phyloP scores from a whole-genome alignment of 2,113 vertebrate genomes.

The Pogonocichla stellata region DNA sequence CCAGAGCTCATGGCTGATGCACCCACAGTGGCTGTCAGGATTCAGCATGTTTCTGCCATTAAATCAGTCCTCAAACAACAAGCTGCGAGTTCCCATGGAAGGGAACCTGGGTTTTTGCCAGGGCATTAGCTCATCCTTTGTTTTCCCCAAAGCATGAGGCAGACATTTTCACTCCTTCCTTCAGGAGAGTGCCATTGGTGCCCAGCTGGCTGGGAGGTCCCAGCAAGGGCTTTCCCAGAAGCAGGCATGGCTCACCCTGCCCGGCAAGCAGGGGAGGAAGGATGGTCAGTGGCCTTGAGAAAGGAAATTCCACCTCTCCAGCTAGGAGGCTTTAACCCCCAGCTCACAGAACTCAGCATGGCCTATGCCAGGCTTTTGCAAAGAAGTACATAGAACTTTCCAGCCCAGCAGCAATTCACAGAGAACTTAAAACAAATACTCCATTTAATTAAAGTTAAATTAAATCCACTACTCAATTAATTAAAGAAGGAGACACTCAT shows the following conservation, averaged over 20 bases:
- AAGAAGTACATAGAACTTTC: neutral
- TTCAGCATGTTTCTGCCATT: slow-evolving; percentile 19
- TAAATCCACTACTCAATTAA: neutral
- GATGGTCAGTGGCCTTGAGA: neutral
- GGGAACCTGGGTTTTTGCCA: slow-evolving; percentile 10
- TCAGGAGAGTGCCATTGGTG: fast-evolving
- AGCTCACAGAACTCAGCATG: fast-evolving
- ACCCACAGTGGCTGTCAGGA: neutral
- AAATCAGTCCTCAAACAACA: slow-evolving; percentile 20
- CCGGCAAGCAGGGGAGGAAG: neutral
- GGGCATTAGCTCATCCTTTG: slow-evolving; percentile 58
- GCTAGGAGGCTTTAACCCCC: neutral
- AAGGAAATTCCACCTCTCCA: neutral
- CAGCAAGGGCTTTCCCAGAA: neutral
- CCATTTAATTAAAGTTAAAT: neutral
- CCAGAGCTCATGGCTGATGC: neutral
- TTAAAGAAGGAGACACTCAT: neutral
- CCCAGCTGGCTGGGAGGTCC: fast-evolving
- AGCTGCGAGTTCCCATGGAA: neutral
- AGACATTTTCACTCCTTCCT: neutral
- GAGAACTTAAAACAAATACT: neutral
- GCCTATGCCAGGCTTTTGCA: neutral
- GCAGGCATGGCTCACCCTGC: neutral
- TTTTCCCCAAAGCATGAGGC: neutral
- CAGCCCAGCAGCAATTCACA: neutral